phyloP scores from a whole-genome alignment of 2,113 vertebrate species.

The Condylura cristata region DNA sequence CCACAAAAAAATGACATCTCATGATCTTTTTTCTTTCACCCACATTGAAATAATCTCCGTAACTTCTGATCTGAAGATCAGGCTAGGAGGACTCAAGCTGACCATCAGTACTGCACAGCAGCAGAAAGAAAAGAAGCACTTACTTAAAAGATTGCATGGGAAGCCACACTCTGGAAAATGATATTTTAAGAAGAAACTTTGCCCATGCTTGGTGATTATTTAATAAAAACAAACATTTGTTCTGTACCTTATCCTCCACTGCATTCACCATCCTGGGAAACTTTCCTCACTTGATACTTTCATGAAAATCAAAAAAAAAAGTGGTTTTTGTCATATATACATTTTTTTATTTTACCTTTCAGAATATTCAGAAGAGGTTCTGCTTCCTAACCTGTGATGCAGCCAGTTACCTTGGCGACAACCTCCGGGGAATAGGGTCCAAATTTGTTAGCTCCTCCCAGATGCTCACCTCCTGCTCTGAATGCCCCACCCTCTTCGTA shows the following conservation, averaged over 20 bases:
- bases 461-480: conserved; percentile 96
- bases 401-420: conserved; percentile 95
- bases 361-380: conserved; percentile 99
- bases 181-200: conserved; percentile 11
- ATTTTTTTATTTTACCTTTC: conserved; percentile 72
- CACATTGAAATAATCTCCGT: not conserved
- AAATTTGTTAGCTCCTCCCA: conserved; percentile 98
- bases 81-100: not conserved
- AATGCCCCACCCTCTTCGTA: conserved; percentile 97
- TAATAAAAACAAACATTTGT: not conserved
- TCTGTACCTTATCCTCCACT: not conserved
- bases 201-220: not conserved
- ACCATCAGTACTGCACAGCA: not conserved
- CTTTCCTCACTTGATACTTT: not conserved
- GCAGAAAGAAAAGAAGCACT: not conserved
- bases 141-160: not conserved
- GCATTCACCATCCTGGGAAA: not conserved
- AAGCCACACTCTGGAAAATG: not conserved
- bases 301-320: not conserved
- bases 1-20: not conserved
- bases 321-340: not conserved
- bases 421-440: conserved; percentile 95
- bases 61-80: not conserved
- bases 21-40: not conserved
- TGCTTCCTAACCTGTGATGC: conserved; percentile 96